These are phyloP conservation scores for Philopedon plagiatum DNA, from an alignment of 2,888 invertebrate genomes.

Conservation along the genomic window DNA sequence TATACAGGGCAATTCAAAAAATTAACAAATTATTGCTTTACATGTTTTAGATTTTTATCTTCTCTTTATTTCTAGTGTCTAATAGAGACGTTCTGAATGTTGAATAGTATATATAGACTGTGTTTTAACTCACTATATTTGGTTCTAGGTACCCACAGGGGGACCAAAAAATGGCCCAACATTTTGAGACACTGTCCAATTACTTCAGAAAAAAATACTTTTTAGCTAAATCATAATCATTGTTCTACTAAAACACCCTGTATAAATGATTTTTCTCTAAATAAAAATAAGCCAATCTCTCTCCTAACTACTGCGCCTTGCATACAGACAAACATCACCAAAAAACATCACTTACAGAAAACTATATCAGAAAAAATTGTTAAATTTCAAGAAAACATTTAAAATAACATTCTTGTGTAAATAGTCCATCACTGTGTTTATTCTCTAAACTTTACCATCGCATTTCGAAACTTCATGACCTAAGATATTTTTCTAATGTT, in stretches of 20 bases:
- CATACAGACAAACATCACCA: slow-evolving; percentile 50
- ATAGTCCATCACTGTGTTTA: slow-evolving; percentile 12
- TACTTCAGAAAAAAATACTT: slow-evolving; percentile 6
- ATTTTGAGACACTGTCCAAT: slow-evolving; percentile 23
- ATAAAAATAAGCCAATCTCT: slow-evolving; percentile 26
- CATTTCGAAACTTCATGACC: slow-evolving; percentile 8
- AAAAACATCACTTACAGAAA: slow-evolving; percentile 43
- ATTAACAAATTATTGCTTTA: background rate
- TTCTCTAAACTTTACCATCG: slow-evolving; percentile 9
- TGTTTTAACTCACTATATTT: slow-evolving; percentile 35
- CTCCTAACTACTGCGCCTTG: slow-evolving; percentile 44
- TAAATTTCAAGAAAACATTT: slow-evolving; percentile 16
- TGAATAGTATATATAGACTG: slow-evolving; percentile 1
- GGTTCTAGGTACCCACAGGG: slow-evolving; percentile 38
- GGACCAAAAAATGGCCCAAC: slow-evolving; percentile 20
- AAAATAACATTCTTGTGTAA: slow-evolving; percentile 19
- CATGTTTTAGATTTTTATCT: slow-evolving; percentile 4
- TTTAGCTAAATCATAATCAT: slow-evolving; percentile 13
- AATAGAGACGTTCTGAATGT: slow-evolving; percentile 21
- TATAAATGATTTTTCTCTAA: slow-evolving; percentile 16
- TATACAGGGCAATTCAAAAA: slow-evolving; percentile 5
- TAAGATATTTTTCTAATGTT: slow-evolving; percentile 2
- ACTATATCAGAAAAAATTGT: slow-evolving; percentile 19
- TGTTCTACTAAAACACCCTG: slow-evolving; percentile 45
- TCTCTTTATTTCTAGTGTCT: slow-evolving; percentile 23